Evolutionary conservation across 2,888 invertebrate genomes (phyloP).

Genomic region (Brachypterus glaber): DNA sequence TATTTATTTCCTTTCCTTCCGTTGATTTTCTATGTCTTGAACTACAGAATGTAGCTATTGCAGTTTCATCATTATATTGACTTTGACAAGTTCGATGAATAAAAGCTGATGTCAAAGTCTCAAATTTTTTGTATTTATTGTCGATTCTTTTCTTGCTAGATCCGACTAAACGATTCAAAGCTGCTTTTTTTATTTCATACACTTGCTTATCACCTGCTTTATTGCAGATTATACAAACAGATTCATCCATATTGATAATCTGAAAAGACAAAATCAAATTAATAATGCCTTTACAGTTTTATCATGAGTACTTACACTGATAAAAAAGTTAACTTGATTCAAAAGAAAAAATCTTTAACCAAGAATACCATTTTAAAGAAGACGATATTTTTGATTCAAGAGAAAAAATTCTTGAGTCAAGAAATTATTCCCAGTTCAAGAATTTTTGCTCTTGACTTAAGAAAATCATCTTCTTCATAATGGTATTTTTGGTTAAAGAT

Average conservation of each 20-base stretch:
- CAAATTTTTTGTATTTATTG: constrained; percentile 21
- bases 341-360: too few relatives aligned
- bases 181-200: constrained; percentile 15
- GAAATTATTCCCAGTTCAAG: too few relatives aligned
- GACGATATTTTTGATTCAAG: too few relatives aligned
- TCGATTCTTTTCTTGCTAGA: constrained; percentile 19
- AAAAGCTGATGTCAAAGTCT: constrained; percentile 19
- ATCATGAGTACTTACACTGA: constrained; percentile 9
- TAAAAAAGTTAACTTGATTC: too few relatives aligned
- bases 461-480: too few relatives aligned
- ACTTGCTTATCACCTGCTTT: constrained; percentile 15
- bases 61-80: constrained; percentile 18
- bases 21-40: constrained; percentile 17
- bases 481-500: too few relatives aligned
- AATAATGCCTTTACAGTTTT: constrained; percentile 11
- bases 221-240: constrained; percentile 18
- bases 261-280: constrained; percentile 18
- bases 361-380: too few relatives aligned
- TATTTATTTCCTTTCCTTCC: constrained; percentile 21
- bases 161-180: constrained; percentile 12
- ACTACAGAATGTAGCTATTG: constrained; percentile 17
- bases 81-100: constrained; percentile 20
- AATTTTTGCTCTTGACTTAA: too few relatives aligned
- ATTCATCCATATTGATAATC: constrained; percentile 16
- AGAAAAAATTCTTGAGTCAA: too few relatives aligned